These are phyloP conservation scores for Diplolepis rosae DNA, from an alignment of 2,888 invertebrate species.

Conservation along the genomic window DNA sequence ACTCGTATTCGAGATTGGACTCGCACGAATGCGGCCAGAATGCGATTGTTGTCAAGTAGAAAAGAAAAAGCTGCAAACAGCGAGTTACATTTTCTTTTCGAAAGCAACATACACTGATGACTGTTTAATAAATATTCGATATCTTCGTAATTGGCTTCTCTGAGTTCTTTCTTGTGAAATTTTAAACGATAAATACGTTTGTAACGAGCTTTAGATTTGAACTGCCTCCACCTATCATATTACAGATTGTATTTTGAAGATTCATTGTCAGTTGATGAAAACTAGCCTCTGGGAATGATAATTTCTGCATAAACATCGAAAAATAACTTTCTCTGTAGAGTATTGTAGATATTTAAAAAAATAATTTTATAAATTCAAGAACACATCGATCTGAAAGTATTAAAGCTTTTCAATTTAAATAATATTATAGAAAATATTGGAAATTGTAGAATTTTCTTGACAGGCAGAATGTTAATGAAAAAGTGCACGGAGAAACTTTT, in stretches of 20 bases:
- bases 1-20: slow-evolving; percentile 41
- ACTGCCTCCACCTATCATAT: background rate
- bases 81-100: background rate
- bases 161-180: background rate
- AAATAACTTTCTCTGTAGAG: no score
- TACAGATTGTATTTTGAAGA: background rate
- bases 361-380: no score
- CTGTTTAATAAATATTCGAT: slow-evolving; percentile 63
- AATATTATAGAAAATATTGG: no score
- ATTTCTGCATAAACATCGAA: no score
- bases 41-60: background rate
- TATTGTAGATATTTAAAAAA: no score
- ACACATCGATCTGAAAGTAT: no score
- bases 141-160: slow-evolving; percentile 55
- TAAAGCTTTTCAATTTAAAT: no score
- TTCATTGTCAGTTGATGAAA: background rate
- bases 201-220: background rate
- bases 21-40: slow-evolving; percentile 22
- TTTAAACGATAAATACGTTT: background rate
- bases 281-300: no score
- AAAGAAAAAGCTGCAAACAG: background rate
- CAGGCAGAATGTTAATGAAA: background rate
- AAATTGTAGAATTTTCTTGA: no score
- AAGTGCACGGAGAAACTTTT: no score
- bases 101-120: slow-evolving; percentile 50